Conservation (phyloP, 2,113 vertebrate genomes). For the Epinephelus fuscoguttatus region DNA sequence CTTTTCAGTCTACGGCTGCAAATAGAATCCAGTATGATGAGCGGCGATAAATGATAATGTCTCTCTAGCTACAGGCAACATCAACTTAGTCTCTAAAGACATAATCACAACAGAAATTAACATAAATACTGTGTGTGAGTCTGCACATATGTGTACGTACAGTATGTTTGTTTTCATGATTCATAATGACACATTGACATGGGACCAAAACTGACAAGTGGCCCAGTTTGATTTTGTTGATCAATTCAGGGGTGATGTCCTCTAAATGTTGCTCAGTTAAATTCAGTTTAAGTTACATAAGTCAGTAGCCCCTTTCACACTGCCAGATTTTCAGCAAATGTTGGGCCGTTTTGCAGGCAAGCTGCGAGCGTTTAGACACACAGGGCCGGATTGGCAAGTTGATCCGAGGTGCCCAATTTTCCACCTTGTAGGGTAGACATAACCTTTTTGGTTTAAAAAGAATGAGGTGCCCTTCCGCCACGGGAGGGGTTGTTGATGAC, state of each 20-base stretch:
- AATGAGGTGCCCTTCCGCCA: too few relatives aligned
- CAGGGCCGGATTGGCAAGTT: too few relatives aligned
- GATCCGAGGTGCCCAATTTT: too few relatives aligned
- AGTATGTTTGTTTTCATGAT: slow-evolving; percentile 9
- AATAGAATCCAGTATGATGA: slow-evolving; percentile 61
- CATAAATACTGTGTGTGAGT: not conserved
- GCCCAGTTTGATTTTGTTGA: not conserved
- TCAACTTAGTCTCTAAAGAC: slow-evolving; percentile 26
- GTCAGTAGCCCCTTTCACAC: too few relatives aligned
- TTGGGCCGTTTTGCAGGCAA: too few relatives aligned
- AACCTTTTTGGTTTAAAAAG: too few relatives aligned
- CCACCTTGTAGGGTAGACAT: too few relatives aligned
- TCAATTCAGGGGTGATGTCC: not conserved
- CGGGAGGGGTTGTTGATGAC: too few relatives aligned
- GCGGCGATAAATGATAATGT: slow-evolving; percentile 48
- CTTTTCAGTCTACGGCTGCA: slow-evolving; percentile 54
- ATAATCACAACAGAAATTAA: slow-evolving; percentile 3
- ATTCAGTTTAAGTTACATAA: not conserved
- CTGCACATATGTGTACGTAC: not conserved
- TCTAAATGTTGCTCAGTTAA: not conserved
- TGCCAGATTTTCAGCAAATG: too few relatives aligned
- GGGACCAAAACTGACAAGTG: too few relatives aligned
- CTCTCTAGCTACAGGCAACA: slow-evolving; percentile 28
- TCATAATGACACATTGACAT: not conserved
- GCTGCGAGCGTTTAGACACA: too few relatives aligned